A percentile compares a stretch with the other conserved stretches of the same genome.
phyloP scores from a whole-genome alignment of 2,113 vertebrate genomes.

The Osmerus eperlanus region DNA sequence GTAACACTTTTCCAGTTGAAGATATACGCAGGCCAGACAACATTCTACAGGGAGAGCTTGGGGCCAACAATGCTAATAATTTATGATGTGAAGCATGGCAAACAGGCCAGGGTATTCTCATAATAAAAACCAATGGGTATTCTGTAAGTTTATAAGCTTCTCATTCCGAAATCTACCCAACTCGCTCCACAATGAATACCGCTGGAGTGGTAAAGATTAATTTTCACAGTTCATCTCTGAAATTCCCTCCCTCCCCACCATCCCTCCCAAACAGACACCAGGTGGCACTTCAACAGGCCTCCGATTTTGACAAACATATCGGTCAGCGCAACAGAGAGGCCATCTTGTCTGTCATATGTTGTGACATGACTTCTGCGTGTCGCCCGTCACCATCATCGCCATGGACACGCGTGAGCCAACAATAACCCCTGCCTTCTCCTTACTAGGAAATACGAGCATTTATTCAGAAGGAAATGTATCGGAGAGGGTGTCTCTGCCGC shows the following conservation, averaged over 20 bases:
- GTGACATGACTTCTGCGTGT: slow-evolving; percentile 12
- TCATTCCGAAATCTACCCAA: not conserved
- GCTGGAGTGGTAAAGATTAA: slow-evolving; percentile 30
- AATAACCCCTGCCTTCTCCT: not conserved
- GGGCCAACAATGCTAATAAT: slow-evolving; percentile 29
- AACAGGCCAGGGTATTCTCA: slow-evolving; percentile 20
- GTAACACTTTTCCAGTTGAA: too few relatives aligned
- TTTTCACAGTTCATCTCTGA: slow-evolving; percentile 44
- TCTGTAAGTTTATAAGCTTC: slow-evolving; percentile 3
- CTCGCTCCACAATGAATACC: slow-evolving; percentile 35
- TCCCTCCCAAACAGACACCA: slow-evolving; percentile 9
- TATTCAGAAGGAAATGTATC: not conserved
- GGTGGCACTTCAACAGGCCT: slow-evolving; percentile 27
- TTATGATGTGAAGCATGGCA: slow-evolving; percentile 36
- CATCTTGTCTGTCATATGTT: slow-evolving; percentile 16
- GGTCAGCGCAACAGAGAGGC: slow-evolving; percentile 25
- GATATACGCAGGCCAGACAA: too few relatives aligned
- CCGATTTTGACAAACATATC: slow-evolving; percentile 30
- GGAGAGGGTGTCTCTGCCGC: not conserved
- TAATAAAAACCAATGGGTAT: slow-evolving; percentile 27
- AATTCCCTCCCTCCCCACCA: not conserved
- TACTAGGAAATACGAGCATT: not conserved
- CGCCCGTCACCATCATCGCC: not conserved
- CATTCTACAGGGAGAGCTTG: slow-evolving; percentile 1
- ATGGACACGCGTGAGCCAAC: not conserved